Percentiles rank a stretch among this genome's conserved stretches.
Evolutionary conservation across 2,888 invertebrate species (phyloP).

Genomic region (Agrochola litura): DNA sequence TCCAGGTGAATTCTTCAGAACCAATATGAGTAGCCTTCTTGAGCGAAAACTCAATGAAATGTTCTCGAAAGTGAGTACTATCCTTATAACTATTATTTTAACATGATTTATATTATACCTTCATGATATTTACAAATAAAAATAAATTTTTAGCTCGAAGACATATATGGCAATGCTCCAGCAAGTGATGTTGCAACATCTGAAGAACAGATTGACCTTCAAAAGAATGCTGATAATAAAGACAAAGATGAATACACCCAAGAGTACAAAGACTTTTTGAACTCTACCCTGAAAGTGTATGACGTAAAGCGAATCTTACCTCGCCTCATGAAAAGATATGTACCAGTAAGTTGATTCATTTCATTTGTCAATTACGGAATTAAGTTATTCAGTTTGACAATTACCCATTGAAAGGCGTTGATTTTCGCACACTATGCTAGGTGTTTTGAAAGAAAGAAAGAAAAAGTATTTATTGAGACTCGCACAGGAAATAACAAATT

Average conservation of each 20-base stretch:
- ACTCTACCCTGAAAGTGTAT: constrained; percentile 24
- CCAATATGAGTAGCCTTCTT: constrained; percentile 68
- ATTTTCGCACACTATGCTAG: neutral
- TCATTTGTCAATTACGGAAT: neutral
- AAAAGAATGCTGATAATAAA: constrained; percentile 7
- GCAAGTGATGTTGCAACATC: neutral
- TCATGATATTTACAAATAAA: neutral
- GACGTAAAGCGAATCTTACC: constrained; percentile 65
- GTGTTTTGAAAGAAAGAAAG: no score
- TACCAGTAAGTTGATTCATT: constrained; percentile 71
- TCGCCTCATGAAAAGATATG: constrained; percentile 70
- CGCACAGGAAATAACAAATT: no score
- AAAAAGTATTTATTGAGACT: no score
- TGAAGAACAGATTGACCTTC: constrained; percentile 12
- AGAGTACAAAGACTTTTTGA: constrained; percentile 41
- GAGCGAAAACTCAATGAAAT: constrained; percentile 65
- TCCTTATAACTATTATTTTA: neutral
- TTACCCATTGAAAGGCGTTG: neutral
- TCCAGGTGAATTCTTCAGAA: constrained; percentile 68
- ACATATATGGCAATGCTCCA: constrained; percentile 42
- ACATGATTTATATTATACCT: neutral
- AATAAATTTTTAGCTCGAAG: constrained; percentile 48
- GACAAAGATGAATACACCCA: neutral
- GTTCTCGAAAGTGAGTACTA: constrained; percentile 70
- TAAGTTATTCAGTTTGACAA: no score